A percentile compares a stretch with the other conserved stretches of the same genome.
These are phyloP conservation scores for Aspidiotus rigidus DNA, from an alignment of 2,888 invertebrate genomes.

Conservation along the genomic window DNA sequence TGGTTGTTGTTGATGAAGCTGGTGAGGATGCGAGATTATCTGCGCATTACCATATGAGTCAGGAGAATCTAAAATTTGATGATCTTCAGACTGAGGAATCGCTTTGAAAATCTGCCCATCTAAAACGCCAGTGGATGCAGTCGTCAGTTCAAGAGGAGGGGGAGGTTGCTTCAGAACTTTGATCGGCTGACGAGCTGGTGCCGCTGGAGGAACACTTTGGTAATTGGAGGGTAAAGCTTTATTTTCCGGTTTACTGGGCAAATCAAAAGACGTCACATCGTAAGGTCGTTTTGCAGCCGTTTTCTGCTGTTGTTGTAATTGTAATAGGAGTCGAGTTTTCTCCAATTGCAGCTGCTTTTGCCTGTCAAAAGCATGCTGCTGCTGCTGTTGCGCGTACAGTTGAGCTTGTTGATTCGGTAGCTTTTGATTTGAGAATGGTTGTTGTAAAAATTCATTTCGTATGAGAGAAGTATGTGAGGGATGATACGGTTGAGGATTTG, in stretches of 20 bases:
- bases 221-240: conserved; percentile 9
- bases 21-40: too few species aligned
- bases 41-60: conserved; percentile 38
- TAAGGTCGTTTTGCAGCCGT: conserved; percentile 14
- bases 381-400: conserved; percentile 32
- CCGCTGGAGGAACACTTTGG: conserved; percentile 3
- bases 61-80: conserved; percentile 43
- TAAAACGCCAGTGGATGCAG: conserved; percentile 47
- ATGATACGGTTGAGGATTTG: conserved; percentile 11
- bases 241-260: background rate
- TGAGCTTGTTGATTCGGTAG: conserved; percentile 34
- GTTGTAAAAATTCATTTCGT: conserved; percentile 11
- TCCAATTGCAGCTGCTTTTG: conserved; percentile 16
- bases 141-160: conserved; percentile 8
- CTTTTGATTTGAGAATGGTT: conserved; percentile 26
- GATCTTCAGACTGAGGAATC: conserved; percentile 70
- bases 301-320: conserved; percentile 30
- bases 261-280: background rate
- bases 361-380: conserved; percentile 32
- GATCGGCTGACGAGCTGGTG: background rate
- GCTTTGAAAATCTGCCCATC: conserved; percentile 67
- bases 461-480: conserved; percentile 3
- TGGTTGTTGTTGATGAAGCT: conserved; percentile 39
- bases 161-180: conserved; percentile 14
- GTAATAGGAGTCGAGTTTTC: conserved; percentile 16